Conservation (phyloP, 2,113 vertebrate species). For the Nycticryphes semicollaris region DNA sequence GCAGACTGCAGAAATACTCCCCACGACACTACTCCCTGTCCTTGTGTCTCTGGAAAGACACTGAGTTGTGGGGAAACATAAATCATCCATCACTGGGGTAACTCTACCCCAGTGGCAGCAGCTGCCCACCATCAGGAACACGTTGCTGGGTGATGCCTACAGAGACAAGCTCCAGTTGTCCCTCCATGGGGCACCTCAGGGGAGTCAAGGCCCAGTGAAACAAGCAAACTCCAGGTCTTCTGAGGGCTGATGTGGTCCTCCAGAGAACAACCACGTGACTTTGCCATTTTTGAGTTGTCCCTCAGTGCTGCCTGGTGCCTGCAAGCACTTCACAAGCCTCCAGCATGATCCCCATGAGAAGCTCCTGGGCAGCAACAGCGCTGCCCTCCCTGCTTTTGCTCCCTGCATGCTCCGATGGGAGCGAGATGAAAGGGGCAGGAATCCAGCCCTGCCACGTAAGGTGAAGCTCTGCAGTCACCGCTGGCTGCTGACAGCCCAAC, state of each 20-base stretch:
- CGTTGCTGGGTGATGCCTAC: fast-evolving
- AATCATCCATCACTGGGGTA: fast-evolving
- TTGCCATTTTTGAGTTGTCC: background rate
- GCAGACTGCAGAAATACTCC: background rate
- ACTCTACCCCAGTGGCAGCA: background rate
- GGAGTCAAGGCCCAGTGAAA: background rate
- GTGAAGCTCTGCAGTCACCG: background rate
- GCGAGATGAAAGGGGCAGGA: background rate
- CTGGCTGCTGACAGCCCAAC: background rate
- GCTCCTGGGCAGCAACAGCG: background rate
- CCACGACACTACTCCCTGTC: background rate
- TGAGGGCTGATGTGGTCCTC: background rate
- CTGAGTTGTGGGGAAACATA: background rate
- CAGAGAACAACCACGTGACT: background rate
- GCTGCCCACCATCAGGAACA: background rate
- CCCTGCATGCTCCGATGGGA: background rate
- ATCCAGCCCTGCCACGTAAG: background rate
- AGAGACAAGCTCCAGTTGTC: background rate
- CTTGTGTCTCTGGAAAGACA: background rate
- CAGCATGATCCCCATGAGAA: background rate
- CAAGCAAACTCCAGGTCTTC: background rate
- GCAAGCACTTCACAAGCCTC: background rate
- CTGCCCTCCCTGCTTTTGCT: background rate
- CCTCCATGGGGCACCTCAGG: background rate
- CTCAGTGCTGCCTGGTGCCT: background rate